Evolutionary conservation across 2,888 invertebrate genomes (phyloP).

Genomic region (Hedya salicella): DNA sequence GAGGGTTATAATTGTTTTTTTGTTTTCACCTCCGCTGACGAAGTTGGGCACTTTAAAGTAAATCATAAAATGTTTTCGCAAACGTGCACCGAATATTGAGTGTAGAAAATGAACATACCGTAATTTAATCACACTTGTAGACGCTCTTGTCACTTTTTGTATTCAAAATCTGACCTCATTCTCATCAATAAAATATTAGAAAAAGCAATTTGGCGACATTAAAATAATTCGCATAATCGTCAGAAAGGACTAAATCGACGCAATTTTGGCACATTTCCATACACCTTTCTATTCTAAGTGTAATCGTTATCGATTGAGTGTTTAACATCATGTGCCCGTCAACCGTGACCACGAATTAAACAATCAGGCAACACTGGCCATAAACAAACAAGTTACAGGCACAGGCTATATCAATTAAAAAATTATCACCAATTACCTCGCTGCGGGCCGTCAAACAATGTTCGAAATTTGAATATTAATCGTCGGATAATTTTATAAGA

Average conservation of each 20-base stretch:
- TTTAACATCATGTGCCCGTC: slow-evolving; percentile 39
- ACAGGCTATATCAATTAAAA: slow-evolving; percentile 69
- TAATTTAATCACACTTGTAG: neutral
- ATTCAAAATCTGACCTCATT: slow-evolving; percentile 15
- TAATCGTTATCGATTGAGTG: slow-evolving; percentile 36
- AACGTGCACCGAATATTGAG: neutral
- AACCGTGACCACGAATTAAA: slow-evolving; percentile 42
- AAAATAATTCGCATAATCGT: slow-evolving; percentile 32
- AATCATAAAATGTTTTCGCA: neutral
- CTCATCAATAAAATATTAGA: neutral
- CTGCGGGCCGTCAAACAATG: slow-evolving; percentile 70
- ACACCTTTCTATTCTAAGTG: slow-evolving; percentile 35
- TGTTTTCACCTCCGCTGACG: too few relatives aligned
- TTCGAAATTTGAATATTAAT: slow-evolving; percentile 75
- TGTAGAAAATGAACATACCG: neutral
- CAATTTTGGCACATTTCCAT: slow-evolving; percentile 32
- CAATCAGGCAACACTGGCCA: slow-evolving; percentile 34
- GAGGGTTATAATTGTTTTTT: too few relatives aligned
- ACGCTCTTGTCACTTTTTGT: too few relatives aligned
- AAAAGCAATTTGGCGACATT: slow-evolving; percentile 26
- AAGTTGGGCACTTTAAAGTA: too few relatives aligned
- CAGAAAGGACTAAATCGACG: slow-evolving; percentile 17
- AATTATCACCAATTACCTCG: slow-evolving; percentile 73
- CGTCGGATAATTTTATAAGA: slow-evolving; percentile 62
- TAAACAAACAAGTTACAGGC: slow-evolving; percentile 42